Conservation (phyloP, 2,113 vertebrate genomes). For the Calypte anna region DNA sequence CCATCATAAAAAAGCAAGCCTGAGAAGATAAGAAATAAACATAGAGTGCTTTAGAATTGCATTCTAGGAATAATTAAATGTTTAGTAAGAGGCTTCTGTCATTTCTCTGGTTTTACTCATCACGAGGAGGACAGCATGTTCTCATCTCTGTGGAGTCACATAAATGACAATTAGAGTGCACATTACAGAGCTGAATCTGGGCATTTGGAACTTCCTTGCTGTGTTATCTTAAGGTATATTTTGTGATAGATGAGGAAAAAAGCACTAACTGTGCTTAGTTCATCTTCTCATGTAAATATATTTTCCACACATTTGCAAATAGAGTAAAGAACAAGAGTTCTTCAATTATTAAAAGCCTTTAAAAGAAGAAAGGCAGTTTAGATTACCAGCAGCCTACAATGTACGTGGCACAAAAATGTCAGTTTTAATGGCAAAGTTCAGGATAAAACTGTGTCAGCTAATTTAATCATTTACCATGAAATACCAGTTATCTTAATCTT, state of each 20-base stretch:
- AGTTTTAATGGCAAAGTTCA: constrained; percentile 74
- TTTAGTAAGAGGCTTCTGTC: constrained; percentile 2
- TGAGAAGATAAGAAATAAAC: constrained; percentile 20
- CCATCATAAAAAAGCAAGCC: constrained; percentile 9
- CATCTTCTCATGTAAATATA: neutral
- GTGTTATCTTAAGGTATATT: constrained; percentile 49
- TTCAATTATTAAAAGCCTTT: constrained; percentile 55
- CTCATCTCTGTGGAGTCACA: constrained; percentile 10
- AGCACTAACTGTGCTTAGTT: neutral
- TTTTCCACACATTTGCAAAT: constrained; percentile 52
- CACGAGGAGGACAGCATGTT: constrained; percentile 36
- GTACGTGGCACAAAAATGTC: constrained; percentile 61
- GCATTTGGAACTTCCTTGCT: constrained; percentile 40
- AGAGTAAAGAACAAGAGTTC: constrained; percentile 44
- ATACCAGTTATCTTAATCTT: constrained; percentile 73
- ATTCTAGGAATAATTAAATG: constrained; percentile 29
- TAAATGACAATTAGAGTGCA: constrained; percentile 41
- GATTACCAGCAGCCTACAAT: constrained; percentile 64
- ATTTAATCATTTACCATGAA: constrained; percentile 77
- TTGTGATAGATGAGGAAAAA: neutral
- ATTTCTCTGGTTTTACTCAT: constrained; percentile 45
- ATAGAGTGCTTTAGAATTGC: neutral
- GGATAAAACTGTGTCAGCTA: constrained; percentile 70
- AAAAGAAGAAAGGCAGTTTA: constrained; percentile 64
- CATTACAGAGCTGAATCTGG: constrained; percentile 21